Evolutionary conservation across 2,113 vertebrate genomes (phyloP).

Genomic region (Rhadina sibilatrix): DNA sequence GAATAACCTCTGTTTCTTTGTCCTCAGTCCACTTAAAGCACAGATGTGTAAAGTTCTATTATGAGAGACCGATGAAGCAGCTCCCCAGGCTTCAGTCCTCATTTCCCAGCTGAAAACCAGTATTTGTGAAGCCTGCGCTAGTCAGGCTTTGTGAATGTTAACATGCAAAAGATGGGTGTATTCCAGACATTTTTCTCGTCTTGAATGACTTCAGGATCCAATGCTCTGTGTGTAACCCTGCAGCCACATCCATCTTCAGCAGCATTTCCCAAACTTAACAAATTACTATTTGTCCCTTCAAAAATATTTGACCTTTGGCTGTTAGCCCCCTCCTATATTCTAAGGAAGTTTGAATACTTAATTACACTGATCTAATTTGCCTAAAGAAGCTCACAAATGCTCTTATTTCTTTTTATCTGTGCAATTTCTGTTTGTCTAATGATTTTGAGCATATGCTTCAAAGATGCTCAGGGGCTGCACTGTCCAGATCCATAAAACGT

Average conservation of each 20-base stretch:
- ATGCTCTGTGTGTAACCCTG: not conserved
- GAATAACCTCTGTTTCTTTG: not conserved
- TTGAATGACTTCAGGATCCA: not conserved
- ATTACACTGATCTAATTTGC: not conserved
- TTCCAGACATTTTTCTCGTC: not conserved
- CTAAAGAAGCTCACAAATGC: not conserved
- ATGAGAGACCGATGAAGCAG: not conserved
- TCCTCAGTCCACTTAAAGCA: not conserved
- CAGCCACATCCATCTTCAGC: not conserved
- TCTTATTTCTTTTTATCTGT: not conserved
- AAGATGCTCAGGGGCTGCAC: not conserved
- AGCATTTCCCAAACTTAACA: not conserved
- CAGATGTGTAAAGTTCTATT: not conserved
- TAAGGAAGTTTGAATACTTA: not conserved
- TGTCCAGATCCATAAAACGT: not conserved
- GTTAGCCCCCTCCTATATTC: not conserved
- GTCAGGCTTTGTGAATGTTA: not conserved
- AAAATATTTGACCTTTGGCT: not conserved
- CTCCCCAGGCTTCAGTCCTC: not conserved
- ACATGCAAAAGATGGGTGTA: not conserved
- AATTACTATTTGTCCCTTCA: not conserved
- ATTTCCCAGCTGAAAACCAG: not conserved
- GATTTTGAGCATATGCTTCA: not conserved
- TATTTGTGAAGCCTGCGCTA: not conserved
- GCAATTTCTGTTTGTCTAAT: not conserved